A percentile compares a stretch with the other conserved stretches of the same genome.
Evolutionary conservation across 64 coral and sea anemone species (phyloP).

Genomic region (Actinia equina): DNA sequence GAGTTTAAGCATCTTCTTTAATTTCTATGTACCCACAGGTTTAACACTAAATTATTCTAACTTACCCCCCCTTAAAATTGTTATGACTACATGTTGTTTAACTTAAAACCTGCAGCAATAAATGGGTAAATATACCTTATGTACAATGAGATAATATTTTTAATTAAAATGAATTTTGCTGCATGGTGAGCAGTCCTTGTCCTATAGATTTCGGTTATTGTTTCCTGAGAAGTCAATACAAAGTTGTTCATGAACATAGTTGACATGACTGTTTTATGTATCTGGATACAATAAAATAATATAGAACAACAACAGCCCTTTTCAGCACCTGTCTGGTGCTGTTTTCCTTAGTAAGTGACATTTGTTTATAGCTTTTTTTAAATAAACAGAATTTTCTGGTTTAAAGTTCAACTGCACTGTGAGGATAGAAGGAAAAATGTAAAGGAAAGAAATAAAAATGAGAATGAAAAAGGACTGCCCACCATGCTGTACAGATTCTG

Average conservation of each 20-base stretch:
- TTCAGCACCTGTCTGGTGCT: neutral
- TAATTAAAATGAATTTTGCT: neutral
- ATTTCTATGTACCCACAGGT: no score
- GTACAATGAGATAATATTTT: neutral
- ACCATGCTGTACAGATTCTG: slow-evolving; percentile 1
- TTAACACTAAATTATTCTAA: neutral
- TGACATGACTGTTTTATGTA: neutral
- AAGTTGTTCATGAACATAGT: neutral
- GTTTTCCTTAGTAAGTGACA: neutral
- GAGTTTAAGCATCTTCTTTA: no score
- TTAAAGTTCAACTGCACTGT: neutral
- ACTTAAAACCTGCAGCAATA: neutral
- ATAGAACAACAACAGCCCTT: neutral
- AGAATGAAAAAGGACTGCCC: neutral
- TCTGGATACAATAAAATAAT: neutral
- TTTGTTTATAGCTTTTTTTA: neutral
- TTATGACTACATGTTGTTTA: neutral
- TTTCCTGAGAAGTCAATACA: neutral
- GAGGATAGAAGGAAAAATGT: neutral
- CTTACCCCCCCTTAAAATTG: neutral
- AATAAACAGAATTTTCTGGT: neutral
- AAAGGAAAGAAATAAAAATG: neutral
- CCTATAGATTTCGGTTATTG: neutral
- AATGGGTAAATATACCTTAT: slow-evolving; percentile 2
- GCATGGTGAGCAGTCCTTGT: neutral